Evolutionary conservation across 2,888 invertebrate genomes (phyloP).

Genomic region (Phasia obesa): DNA sequence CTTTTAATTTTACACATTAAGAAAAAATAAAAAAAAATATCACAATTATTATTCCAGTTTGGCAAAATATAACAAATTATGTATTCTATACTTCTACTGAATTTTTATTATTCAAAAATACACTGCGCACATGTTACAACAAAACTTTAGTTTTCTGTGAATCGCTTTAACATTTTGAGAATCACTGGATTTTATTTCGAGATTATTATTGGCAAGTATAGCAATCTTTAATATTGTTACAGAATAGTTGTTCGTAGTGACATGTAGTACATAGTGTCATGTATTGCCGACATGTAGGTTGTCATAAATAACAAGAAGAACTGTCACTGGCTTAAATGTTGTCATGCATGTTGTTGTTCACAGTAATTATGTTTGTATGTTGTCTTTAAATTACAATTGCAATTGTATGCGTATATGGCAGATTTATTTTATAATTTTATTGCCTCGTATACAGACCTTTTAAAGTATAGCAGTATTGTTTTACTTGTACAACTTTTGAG

Average conservation of each 20-base stretch:
- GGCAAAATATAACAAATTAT: too few relatives aligned
- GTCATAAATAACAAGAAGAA: slow-evolving; percentile 69
- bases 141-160: background rate
- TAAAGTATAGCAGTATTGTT: background rate
- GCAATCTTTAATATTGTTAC: slow-evolving; percentile 14
- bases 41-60: too few relatives aligned
- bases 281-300: slow-evolving; percentile 64
- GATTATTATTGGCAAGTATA: slow-evolving; percentile 49
- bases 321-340: slow-evolving; percentile 66
- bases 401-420: slow-evolving; percentile 26
- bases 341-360: slow-evolving; percentile 47
- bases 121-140: background rate
- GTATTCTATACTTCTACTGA: too few relatives aligned
- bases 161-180: slow-evolving; percentile 14
- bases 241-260: slow-evolving; percentile 29
- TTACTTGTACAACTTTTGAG: background rate
- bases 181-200: slow-evolving; percentile 39
- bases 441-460: slow-evolving; percentile 17
- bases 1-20: too few relatives aligned
- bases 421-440: background rate
- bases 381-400: background rate
- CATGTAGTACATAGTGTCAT: slow-evolving; percentile 2
- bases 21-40: too few relatives aligned
- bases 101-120: too few relatives aligned
- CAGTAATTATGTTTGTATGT: slow-evolving; percentile 4